Base-by-base conservation (phyloP, 2,113 vertebrate species). In the Puntigrus tetrazona region DNA sequence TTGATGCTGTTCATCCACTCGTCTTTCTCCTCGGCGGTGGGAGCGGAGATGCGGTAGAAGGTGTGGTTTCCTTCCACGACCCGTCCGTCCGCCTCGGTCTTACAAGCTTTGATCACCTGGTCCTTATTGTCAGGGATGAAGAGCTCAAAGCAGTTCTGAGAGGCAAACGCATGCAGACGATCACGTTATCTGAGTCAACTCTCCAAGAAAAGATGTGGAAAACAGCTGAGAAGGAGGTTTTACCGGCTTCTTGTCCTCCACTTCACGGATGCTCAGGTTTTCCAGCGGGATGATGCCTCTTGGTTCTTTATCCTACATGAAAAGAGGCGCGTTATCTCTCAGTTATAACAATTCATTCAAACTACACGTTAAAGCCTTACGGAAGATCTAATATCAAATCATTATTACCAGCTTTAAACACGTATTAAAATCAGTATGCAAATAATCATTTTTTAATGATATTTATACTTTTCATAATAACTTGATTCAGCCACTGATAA, bases 21-120 rank as follows among this genome's bases (percentile, higher is more conserved):
- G 0, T 98, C 98, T 91, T 99, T 98, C 86, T 99, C 98, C 83
- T 99, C 97, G 0, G 95, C 88, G 0, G 96, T 97, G 34, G 97
- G 97, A 6, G 98, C 98, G 0, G 98, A 99, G 90, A 99, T 99
- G 5, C 97, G 96, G 88, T 99, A 99, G 84, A 99, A 97, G 0
- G 96, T 99, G 92, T 99, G 98, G 92, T 99, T 99, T 5, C 98
- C 98, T 86, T 99, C 98, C 27, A 99, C 98, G n/a, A 99, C 98
- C 0, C 97, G 95, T 0, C 98, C 98, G 0, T 99, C 98, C 0
- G 98, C 98, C 92, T 99, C 98, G 0, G 98, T 99, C 94, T 99
- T 99, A 78, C 98, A 99, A 0, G 98, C 98, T 89, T 99, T 99
- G 88, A 99, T 99, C 74, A 99, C 97, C 88, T 98, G 98, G 90